phyloP scores from a whole-genome alignment of 2,888 invertebrate genomes.

The Blastobasis adustella region DNA sequence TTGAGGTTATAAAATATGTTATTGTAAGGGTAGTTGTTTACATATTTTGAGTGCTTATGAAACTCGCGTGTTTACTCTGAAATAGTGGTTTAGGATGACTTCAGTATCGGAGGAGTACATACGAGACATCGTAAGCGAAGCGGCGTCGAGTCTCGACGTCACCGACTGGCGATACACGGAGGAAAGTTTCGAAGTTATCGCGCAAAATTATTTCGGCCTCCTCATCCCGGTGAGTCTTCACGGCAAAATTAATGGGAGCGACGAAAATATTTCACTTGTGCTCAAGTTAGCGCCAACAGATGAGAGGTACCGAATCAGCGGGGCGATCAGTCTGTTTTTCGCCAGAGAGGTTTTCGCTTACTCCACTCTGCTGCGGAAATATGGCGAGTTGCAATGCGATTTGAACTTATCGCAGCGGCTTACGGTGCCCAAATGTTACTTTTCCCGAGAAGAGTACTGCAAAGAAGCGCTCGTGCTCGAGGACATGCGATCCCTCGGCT shows the following conservation, averaged over 20 bases:
- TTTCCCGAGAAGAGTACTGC: constrained; percentile 39
- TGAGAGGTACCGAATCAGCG: constrained; percentile 53
- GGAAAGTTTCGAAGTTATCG: constrained; percentile 39
- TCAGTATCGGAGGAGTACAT: constrained; percentile 1
- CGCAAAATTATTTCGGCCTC: constrained; percentile 61
- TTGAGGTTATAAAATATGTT: too few species aligned
- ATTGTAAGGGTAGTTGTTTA: too few species aligned
- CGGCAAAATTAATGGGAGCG: constrained; percentile 22
- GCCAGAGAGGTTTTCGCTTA: constrained; percentile 54
- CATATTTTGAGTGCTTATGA: too few species aligned
- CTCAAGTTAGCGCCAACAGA: constrained; percentile 59
- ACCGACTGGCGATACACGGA: constrained; percentile 28
- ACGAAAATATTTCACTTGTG: constrained; percentile 30
- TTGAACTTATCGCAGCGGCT: constrained; percentile 17
- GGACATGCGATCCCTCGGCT: constrained; percentile 46
- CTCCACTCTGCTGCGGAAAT: constrained; percentile 34
- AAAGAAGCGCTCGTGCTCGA: constrained; percentile 51
- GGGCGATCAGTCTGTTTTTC: constrained; percentile 53
- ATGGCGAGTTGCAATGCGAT: constrained; percentile 29
- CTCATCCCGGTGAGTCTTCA: constrained; percentile 43
- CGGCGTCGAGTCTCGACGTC: constrained; percentile 3
- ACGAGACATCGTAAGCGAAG: neutral
- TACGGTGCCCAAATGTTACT: constrained; percentile 45
- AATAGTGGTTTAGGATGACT: too few species aligned
- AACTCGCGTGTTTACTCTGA: too few species aligned